Conservation (phyloP, 2,888 invertebrate species). For the Conomelus anceps region DNA sequence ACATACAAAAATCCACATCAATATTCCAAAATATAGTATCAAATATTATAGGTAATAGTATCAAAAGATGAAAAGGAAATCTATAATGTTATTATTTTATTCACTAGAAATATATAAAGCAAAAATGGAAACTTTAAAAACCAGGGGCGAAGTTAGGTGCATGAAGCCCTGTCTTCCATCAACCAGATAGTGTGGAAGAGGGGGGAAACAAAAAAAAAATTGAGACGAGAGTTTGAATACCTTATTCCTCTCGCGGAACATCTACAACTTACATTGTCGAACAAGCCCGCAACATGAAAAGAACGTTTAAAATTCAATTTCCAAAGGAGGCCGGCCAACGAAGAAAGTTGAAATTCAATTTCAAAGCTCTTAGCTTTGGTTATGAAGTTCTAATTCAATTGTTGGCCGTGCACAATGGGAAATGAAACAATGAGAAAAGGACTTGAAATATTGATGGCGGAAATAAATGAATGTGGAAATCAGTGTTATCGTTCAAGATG, state of each 20-base stretch:
- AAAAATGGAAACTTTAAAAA: too few relatives aligned
- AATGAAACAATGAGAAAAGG: background rate
- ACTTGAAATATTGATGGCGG: background rate
- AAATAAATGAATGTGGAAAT: background rate
- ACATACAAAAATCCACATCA: too few relatives aligned
- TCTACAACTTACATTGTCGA: background rate
- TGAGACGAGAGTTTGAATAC: background rate
- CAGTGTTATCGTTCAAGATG: background rate
- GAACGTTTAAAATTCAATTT: background rate
- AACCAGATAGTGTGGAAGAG: too few relatives aligned
- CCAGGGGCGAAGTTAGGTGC: too few relatives aligned
- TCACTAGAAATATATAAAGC: too few relatives aligned
- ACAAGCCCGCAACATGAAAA: background rate
- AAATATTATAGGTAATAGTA: too few relatives aligned
- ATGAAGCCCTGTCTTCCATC: too few relatives aligned
- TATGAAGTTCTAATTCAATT: background rate
- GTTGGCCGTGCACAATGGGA: background rate
- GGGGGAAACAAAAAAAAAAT: background rate
- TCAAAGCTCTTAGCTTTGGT: background rate
- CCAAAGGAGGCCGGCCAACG: background rate
- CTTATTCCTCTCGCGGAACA: background rate
- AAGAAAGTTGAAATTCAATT: background rate
- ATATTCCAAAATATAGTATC: too few relatives aligned
- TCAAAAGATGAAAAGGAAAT: too few relatives aligned
- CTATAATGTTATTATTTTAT: too few relatives aligned